These are phyloP conservation scores for Tachuris rubrigastra DNA, from an alignment of 2,113 vertebrate genomes.

Conservation along the genomic window DNA sequence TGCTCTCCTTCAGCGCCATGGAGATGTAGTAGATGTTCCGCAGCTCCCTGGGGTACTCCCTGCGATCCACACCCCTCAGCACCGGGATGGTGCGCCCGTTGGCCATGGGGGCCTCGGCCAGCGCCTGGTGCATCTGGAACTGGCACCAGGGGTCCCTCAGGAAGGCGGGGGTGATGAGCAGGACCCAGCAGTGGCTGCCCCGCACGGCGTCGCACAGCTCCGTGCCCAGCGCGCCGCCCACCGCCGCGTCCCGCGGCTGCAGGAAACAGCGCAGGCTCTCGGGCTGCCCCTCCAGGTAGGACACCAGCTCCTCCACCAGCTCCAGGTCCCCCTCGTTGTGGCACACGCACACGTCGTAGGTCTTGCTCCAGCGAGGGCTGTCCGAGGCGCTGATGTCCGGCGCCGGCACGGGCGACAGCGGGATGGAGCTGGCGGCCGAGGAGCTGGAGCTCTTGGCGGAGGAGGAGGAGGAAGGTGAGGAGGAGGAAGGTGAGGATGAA, in stretches of 20 bases:
- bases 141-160: conserved; percentile 84
- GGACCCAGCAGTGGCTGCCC: conserved; percentile 82
- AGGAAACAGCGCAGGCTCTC: conserved; percentile 83
- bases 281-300: conserved; percentile 77
- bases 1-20: conserved; percentile 53
- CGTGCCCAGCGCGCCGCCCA: conserved; percentile 73
- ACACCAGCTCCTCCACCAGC: conserved; percentile 76
- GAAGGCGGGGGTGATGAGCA: conserved; percentile 84
- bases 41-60: conserved; percentile 82
- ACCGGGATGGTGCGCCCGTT: conserved; percentile 84
- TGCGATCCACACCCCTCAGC: conserved; percentile 70
- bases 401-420: accelerated
- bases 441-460: background rate
- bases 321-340: conserved; percentile 78
- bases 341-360: conserved; percentile 85
- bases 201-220: conserved; percentile 81
- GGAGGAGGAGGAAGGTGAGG: background rate
- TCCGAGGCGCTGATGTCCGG: background rate
- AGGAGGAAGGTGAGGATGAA: background rate
- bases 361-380: conserved; percentile 73
- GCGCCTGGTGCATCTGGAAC: conserved; percentile 88
- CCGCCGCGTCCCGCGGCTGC: conserved; percentile 74
- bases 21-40: conserved; percentile 80
- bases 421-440: background rate
- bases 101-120: conserved; percentile 78